Evolutionary conservation across 2,797 vertebrate species (phyloP).

Genomic region (Cichlasoma orientale): DNA sequence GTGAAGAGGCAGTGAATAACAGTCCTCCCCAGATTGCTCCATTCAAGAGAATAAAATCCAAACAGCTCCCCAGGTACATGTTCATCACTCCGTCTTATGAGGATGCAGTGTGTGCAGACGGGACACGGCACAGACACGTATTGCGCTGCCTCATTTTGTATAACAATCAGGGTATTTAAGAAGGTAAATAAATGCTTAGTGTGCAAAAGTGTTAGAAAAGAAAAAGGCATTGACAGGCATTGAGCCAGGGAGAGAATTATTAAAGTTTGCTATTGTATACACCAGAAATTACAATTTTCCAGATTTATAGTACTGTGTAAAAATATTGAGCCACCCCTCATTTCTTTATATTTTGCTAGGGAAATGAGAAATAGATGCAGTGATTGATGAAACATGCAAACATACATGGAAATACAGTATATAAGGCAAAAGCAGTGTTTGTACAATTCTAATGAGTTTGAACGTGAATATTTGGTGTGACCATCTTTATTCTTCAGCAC

Average conservation of each 20-base stretch:
- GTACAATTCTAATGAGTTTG: too few relatives aligned
- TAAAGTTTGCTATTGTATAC: background rate
- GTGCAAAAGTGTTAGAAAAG: background rate
- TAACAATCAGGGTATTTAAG: conserved; percentile 4
- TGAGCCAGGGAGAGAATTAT: background rate
- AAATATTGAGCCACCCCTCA: too few relatives aligned
- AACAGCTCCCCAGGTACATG: conserved; percentile 61
- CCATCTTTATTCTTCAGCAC: too few relatives aligned
- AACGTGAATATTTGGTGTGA: too few relatives aligned
- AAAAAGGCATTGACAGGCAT: background rate
- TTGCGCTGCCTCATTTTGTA: conserved; percentile 8
- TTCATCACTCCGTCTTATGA: conserved; percentile 60
- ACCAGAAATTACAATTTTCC: background rate
- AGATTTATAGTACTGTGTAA: too few relatives aligned
- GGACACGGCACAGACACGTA: conserved; percentile 31
- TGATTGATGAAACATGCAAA: too few relatives aligned
- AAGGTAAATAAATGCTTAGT: conserved; percentile 6
- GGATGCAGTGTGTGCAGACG: conserved; percentile 17
- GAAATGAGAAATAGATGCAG: too few relatives aligned
- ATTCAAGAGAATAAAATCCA: conserved; percentile 63
- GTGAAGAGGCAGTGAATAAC: conserved; percentile 50
- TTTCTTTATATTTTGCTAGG: too few relatives aligned
- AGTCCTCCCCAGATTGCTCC: conserved; percentile 46
- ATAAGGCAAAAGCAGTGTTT: too few relatives aligned
- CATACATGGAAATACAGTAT: too few relatives aligned